These are phyloP conservation scores for Xestia rhomboidea DNA, from an alignment of 2,888 invertebrate species.

Conservation along the genomic window DNA sequence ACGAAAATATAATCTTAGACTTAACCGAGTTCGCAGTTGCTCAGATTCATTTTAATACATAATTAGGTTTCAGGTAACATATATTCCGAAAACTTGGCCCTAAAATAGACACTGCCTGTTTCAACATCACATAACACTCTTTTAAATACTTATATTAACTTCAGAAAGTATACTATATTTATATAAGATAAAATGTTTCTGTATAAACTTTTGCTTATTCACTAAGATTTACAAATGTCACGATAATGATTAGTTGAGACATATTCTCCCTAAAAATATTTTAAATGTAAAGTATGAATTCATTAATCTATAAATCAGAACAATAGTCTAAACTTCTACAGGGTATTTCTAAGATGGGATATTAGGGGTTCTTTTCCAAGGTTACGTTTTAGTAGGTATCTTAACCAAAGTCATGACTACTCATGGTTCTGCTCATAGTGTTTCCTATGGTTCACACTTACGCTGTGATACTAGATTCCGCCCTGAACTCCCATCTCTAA, in stretches of 20 bases:
- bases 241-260: constrained; percentile 3
- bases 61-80: constrained; percentile 33
- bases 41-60: constrained; percentile 49
- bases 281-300: background rate
- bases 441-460: background rate
- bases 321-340: background rate
- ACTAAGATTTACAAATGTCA: constrained; percentile 11
- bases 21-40: constrained; percentile 36
- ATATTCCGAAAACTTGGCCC: constrained; percentile 29
- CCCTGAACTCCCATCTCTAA: background rate
- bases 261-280: constrained; percentile 15
- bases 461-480: background rate
- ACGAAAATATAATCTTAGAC: constrained; percentile 42
- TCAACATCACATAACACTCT: constrained; percentile 5
- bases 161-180: background rate
- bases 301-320: background rate
- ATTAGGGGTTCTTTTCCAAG: background rate
- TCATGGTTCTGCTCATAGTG: background rate
- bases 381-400: background rate
- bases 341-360: constrained; percentile 1
- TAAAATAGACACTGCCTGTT: constrained; percentile 16
- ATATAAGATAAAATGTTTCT: constrained; percentile 19
- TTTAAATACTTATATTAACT: constrained; percentile 26
- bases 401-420: too few species aligned
- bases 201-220: constrained; percentile 7